Evolutionary conservation across 1,140 invertebrate species (phyloP), one percentile per base, ranked within the genome.

Genomic region (Procambarus clarkii): DNA sequence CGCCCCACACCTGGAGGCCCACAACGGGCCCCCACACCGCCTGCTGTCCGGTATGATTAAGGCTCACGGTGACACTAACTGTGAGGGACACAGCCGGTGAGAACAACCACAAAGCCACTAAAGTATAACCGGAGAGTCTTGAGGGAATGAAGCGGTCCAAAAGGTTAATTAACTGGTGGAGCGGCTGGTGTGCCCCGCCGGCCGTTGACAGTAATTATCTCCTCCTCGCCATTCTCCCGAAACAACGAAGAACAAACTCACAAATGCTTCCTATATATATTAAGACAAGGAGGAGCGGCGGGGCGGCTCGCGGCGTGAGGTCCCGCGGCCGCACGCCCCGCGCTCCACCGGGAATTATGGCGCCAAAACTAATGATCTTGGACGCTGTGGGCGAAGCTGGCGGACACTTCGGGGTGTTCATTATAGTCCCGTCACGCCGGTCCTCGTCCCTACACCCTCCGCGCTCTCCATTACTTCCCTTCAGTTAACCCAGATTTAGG

Each of bases 231-330:
- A 64, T 64, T 64, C 60, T 64, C 8, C 21, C 21, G 21, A 64
- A 64, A 64, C 60, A 64, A 64, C 18, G 60, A 64, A 64, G 60
- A 64, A 64, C 60, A 64, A 64, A 64, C 60, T 64, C 60, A 64
- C 60, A 64, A 64, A 64, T 64, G 60, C 60, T 64, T 64, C 60
- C 60, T 13, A n/a, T n/a, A n/a, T 64, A 64, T 13, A 64, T 64
- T 64, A 64, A 64, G 8, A 21, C 60, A 21, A 64, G 60, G 60
- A 64, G 21, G 21, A 64, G 18, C 15, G 9, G 60, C 60, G 60
- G 18, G 60, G 60, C 5, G 15, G 15, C 8, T 8, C 60, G 60
- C 60, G 60, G 60, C 60, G 60, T 64, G 60, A 64, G 60, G 60
- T 64, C 60, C 60, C 60, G 60, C 15, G 60, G 60, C 60, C 60